Conservation (phyloP, 2,113 vertebrate genomes). For the Ameiurus melas region DNA sequence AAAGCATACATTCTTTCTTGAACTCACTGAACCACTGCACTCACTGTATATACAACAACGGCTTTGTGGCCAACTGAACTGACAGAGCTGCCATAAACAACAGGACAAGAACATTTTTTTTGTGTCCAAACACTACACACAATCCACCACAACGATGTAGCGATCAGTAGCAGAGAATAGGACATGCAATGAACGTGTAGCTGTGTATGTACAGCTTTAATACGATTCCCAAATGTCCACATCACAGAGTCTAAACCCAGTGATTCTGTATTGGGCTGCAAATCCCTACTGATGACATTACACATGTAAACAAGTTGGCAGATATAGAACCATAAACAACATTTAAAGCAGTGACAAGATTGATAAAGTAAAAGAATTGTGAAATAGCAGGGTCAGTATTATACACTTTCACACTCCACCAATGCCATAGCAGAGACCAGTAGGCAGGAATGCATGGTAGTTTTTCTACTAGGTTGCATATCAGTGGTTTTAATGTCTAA, state of each 20-base stretch:
- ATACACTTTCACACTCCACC: background rate
- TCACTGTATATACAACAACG: slow-evolving; percentile 44
- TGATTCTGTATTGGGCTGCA: background rate
- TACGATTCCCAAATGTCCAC: background rate
- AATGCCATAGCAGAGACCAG: background rate
- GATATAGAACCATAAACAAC: background rate
- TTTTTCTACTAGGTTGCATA: slow-evolving; percentile 4
- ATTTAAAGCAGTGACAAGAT: slow-evolving; percentile 1
- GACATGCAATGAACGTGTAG: slow-evolving; percentile 14
- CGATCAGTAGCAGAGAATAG: background rate
- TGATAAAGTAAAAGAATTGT: background rate
- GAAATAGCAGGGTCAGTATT: background rate
- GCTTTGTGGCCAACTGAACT: slow-evolving; percentile 6
- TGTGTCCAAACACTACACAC: slow-evolving; percentile 30
- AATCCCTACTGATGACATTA: slow-evolving; percentile 22
- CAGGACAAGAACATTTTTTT: slow-evolving; percentile 16
- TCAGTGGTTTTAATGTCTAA: background rate
- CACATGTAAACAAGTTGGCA: slow-evolving; percentile 27
- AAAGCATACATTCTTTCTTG: slow-evolving; percentile 62
- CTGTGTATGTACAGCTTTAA: background rate
- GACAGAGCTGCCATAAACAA: slow-evolving; percentile 38
- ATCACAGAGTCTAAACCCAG: background rate
- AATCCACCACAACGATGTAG: slow-evolving; percentile 13
- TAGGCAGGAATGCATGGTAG: slow-evolving; percentile 18
- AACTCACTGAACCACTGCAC: slow-evolving; percentile 49